Conservation (phyloP, 2,797 vertebrate genomes). For the Oreortyx pictus region DNA sequence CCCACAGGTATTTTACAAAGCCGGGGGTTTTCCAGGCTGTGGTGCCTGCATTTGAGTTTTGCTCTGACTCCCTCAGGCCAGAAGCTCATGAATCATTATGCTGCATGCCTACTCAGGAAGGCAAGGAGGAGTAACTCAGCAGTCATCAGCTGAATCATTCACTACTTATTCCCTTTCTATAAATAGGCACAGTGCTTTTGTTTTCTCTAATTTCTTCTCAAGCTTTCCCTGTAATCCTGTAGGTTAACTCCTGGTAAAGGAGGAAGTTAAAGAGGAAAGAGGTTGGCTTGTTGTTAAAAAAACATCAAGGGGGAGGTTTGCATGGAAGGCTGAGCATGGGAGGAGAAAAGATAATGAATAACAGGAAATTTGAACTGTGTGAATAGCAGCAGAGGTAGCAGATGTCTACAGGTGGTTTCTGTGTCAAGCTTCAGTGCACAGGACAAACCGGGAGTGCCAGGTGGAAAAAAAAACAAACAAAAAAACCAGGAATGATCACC, state of each 20-base stretch:
- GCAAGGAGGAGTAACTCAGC: slow-evolving; percentile 65
- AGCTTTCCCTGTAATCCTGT: slow-evolving; percentile 65
- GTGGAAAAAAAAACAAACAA: accelerated
- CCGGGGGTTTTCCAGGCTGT: slow-evolving; percentile 6
- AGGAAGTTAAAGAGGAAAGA: slow-evolving; percentile 72
- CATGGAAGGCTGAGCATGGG: background rate
- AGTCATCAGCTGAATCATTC: slow-evolving; percentile 77
- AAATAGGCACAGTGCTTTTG: slow-evolving; percentile 60
- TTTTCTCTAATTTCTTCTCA: slow-evolving; percentile 64
- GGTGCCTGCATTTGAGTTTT: slow-evolving; percentile 75
- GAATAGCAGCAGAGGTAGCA: background rate
- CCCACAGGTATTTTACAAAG: slow-evolving; percentile 67
- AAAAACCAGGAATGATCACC: background rate
- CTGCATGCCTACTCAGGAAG: slow-evolving; percentile 78
- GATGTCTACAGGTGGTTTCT: background rate
- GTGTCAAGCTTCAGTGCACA: background rate
- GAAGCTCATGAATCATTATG: slow-evolving; percentile 71
- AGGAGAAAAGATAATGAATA: slow-evolving; percentile 39
- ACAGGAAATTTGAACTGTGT: background rate
- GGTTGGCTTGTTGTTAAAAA: background rate
- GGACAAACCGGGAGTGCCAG: background rate
- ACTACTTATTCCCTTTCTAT: slow-evolving; percentile 72
- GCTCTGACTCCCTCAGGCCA: slow-evolving; percentile 74
- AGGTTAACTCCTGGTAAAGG: slow-evolving; percentile 67
- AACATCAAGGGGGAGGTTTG: background rate